A percentile compares a stretch with the other conserved stretches of the same genome.
Conservation (phyloP, 2,888 invertebrate species). For the Callinectes sapidus region DNA sequence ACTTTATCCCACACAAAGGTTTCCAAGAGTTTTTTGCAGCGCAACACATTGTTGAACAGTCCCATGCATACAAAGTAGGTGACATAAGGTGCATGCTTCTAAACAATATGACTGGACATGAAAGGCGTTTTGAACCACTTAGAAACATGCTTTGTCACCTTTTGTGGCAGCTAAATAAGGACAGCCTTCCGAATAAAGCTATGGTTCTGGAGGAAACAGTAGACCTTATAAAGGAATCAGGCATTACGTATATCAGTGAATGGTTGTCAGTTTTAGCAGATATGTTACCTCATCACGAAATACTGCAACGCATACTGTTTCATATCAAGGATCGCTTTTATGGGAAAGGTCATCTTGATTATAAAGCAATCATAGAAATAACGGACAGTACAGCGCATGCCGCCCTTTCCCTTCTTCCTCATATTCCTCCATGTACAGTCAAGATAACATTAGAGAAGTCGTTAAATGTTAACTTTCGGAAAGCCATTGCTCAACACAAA, state of each 20-base stretch:
- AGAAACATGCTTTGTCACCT: neutral
- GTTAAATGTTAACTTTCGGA: no score
- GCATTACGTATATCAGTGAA: neutral
- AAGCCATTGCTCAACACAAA: no score
- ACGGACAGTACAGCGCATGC: no score
- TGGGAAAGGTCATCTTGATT: no score
- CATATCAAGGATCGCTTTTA: neutral
- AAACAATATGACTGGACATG: neutral
- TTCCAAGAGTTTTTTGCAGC: neutral
- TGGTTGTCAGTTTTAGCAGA: neutral
- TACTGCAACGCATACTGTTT: neutral
- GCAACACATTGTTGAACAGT: neutral
- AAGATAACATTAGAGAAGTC: no score
- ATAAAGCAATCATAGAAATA: no score
- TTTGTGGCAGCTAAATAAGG: neutral
- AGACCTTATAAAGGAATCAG: neutral
- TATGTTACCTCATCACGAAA: neutral
- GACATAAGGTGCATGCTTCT: neutral
- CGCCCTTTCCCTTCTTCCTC: no score
- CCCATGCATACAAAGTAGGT: neutral
- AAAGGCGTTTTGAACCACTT: neutral
- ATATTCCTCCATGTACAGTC: no score
- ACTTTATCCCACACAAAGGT: conserved; percentile 17
- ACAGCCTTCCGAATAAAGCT: neutral
- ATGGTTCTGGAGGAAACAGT: neutral